These are phyloP conservation scores for Dicentrarchus labrax DNA, from an alignment of 2,113 vertebrate species.

Conservation along the genomic window DNA sequence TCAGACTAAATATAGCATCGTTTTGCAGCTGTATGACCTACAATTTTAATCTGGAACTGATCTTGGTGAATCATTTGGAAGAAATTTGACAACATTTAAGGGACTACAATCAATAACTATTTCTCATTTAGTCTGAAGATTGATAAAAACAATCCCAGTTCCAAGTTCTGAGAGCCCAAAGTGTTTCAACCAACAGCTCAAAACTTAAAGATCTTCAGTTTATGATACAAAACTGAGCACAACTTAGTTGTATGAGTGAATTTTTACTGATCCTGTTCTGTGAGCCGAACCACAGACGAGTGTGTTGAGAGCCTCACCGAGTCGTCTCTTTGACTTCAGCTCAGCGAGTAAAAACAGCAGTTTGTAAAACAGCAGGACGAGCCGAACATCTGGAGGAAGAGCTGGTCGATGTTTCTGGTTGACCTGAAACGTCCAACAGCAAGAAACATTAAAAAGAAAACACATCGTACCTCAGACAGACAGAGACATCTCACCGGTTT, in stretches of 20 bases:
- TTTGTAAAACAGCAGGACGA: not conserved
- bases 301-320: constrained; percentile 6
- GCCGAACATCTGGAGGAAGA: constrained; percentile 46
- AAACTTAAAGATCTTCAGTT: too few relatives aligned
- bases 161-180: too few relatives aligned
- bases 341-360: not conserved
- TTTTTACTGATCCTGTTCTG: not conserved
- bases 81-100: not conserved
- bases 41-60: not conserved
- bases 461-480: not conserved
- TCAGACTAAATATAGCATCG: not conserved
- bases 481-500: not conserved
- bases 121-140: not conserved
- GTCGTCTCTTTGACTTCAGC: not conserved
- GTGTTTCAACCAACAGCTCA: too few relatives aligned
- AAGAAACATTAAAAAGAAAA: not conserved
- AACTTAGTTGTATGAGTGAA: too few relatives aligned
- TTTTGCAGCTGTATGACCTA: not conserved
- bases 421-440: not conserved
- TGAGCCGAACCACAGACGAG: not conserved
- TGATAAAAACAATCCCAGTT: too few relatives aligned
- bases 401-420: not conserved
- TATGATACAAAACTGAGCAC: too few relatives aligned
- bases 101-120: not conserved
- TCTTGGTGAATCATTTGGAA: not conserved